Evolutionary conservation across 2,113 vertebrate species (phyloP).

Genomic region (Lepus europaeus): DNA sequence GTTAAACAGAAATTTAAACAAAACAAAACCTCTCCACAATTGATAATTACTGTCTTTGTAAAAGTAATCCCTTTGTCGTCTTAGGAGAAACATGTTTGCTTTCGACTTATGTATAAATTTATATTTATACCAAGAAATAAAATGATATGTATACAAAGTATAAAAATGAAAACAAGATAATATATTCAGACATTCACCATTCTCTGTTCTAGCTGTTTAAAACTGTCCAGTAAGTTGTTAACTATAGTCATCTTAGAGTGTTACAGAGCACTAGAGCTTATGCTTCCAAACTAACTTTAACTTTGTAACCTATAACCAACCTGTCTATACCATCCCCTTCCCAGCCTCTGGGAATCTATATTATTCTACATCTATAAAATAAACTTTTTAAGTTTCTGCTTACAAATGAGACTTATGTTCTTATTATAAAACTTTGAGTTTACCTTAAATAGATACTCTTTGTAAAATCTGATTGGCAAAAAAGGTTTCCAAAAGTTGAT

Average conservation of each 20-base stretch:
- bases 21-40: background rate
- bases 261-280: background rate
- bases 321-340: background rate
- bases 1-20: conserved; percentile 2
- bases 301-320: background rate
- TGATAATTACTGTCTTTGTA: background rate
- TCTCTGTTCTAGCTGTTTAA: background rate
- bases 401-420: background rate
- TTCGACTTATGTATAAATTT: background rate
- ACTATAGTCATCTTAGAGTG: background rate
- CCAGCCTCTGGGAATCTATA: background rate
- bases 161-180: too few relatives aligned
- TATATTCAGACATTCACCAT: too few relatives aligned
- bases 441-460: background rate
- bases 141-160: too few relatives aligned
- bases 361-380: background rate
- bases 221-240: background rate
- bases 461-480: too few relatives aligned
- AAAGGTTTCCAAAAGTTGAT: background rate
- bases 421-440: background rate
- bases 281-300: background rate
- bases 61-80: background rate
- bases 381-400: background rate
- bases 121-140: background rate
- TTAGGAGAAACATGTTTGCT: background rate